Evolutionary conservation across 2,888 invertebrate species (phyloP), one percentile per base, ranked within the genome.

Genomic region (Norana najaformis): DNA sequence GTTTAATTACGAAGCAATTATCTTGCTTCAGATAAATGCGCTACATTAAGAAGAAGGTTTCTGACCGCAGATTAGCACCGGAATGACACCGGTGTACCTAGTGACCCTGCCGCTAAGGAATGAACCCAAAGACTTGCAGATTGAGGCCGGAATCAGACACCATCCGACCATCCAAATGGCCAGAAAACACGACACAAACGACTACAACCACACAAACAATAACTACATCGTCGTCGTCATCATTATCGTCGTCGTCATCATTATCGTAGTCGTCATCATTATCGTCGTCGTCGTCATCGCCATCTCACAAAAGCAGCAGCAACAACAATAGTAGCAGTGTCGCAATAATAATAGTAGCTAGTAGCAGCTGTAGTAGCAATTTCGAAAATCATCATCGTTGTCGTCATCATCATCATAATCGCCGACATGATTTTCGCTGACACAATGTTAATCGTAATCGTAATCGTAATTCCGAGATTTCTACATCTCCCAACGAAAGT

Each of bases 81-180:
- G 94, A 16, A 94, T 92, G 89, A 94, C 93, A 1, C 94, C 94
- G 0, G 94, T 92, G 91, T 93, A 94, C 89, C 93, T 93, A 13
- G 94, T 94, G 34, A 94, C 92, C 30, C 93, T 91, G 11, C 94
- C 94, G 91, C 94, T 94, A 16, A 92, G 82, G 90, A 94, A 93
- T 38, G 94, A 94, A 41, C 93, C 94, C 34, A 93, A 30, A 0
- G 94, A 93, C 90, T 94, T 94, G 13, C 93, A 93, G 6, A 94
- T 93, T 0, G 94, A 94, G 91, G 93, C 94, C 89, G 93, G 93
- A 39, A 94, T 93, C 93, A 94, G 94, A 23, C 94, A 93, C 89
- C 93, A 94, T 11, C 94, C 94, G 3, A 95, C 93, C 89, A 93
- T 94, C 93, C 94, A 94, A 39, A 94, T 93, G 13, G 94, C 94